Evolutionary conservation across 2,797 vertebrate genomes (phyloP).

Genomic region (Sebastes cheni): DNA sequence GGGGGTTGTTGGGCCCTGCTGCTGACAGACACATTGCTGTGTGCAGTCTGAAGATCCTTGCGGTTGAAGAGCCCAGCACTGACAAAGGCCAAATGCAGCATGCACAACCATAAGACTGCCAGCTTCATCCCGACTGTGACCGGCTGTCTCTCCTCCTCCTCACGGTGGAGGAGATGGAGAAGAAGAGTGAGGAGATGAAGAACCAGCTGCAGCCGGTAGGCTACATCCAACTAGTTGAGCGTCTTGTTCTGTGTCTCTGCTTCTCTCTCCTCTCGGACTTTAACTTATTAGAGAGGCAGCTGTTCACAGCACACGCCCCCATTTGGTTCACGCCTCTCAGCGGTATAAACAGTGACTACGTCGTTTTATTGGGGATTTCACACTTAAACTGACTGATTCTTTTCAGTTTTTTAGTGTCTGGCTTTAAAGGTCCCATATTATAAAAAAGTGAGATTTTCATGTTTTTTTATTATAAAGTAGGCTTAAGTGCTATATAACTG

Average conservation of each 20-base stretch:
- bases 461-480: too few species aligned
- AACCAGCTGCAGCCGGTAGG: neutral
- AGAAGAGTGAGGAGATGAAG: too few species aligned
- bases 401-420: neutral
- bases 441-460: too few species aligned
- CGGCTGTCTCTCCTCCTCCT: neutral
- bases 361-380: neutral
- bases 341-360: neutral
- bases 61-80: neutral
- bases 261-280: neutral
- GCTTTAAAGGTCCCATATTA: too few species aligned
- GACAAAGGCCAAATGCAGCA: conserved; percentile 24
- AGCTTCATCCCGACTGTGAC: conserved; percentile 37
- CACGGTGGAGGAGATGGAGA: neutral
- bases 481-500: too few species aligned
- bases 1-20: neutral
- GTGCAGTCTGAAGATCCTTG: neutral
- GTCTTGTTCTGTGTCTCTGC: neutral
- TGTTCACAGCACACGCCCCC: conserved; percentile 36
- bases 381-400: neutral
- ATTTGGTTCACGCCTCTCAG: conserved; percentile 4
- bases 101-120: conserved; percentile 6
- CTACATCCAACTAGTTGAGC: neutral
- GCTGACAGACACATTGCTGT: rapidly evolving
- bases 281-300: conserved; percentile 38